Percentiles rank a stretch among this genome's conserved stretches.
Conservation (phyloP, 2,888 invertebrate genomes). For the Strigamia maritima region DNA sequence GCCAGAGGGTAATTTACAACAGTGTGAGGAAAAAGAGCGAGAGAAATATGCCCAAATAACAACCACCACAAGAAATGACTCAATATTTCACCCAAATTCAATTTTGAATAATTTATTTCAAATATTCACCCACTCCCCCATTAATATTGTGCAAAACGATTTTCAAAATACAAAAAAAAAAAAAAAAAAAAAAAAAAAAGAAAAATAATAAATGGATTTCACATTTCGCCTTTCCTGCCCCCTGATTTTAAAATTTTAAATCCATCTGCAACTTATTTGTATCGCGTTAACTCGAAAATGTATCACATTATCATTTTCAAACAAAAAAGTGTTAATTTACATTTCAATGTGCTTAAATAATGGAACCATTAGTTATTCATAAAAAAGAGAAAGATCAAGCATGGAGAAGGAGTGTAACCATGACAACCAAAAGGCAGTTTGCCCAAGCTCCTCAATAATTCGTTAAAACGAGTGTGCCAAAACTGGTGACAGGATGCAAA, state of each 20-base stretch:
- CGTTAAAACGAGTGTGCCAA: slow-evolving; percentile 6
- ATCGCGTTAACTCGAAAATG: too few species aligned
- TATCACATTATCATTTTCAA: not conserved
- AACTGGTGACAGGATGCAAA: slow-evolving; percentile 27
- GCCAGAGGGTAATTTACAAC: slow-evolving; percentile 27
- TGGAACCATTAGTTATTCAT: slow-evolving; percentile 8
- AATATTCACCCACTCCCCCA: slow-evolving; percentile 30
- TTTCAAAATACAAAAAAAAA: not conserved
- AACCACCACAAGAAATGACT: slow-evolving; percentile 13
- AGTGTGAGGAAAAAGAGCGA: not conserved
- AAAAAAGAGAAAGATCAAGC: not conserved
- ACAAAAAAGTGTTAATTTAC: not conserved
- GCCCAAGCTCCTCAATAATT: slow-evolving; percentile 6
- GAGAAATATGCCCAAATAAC: slow-evolving; percentile 26
- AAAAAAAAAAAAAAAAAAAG: not conserved
- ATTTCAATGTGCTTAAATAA: not conserved
- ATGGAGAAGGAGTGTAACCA: not conserved
- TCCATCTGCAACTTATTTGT: not conserved
- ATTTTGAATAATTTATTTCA: slow-evolving; percentile 38
- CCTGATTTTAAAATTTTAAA: not conserved
- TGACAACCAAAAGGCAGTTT: not conserved
- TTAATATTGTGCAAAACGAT: slow-evolving; percentile 31
- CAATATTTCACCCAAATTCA: slow-evolving; percentile 36
- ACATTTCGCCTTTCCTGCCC: not conserved
- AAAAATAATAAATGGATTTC: not conserved